Percentiles rank a stretch among this genome's conserved stretches.
Conservation (phyloP, 2,888 invertebrate species). For the Scaeva pyrastri region DNA sequence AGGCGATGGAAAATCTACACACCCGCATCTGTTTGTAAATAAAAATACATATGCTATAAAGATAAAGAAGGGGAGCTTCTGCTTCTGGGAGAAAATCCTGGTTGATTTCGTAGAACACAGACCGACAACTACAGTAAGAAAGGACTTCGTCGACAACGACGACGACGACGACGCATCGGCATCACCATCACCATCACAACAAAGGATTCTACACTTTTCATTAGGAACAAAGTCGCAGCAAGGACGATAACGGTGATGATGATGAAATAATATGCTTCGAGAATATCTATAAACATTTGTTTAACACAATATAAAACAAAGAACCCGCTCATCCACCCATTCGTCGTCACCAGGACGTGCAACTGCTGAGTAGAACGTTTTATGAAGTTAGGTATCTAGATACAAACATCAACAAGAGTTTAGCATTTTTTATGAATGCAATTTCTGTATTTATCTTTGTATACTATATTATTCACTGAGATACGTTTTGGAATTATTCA, state of each 20-base stretch:
- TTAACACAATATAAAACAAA: neutral
- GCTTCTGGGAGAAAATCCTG: neutral
- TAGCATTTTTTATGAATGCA: neutral
- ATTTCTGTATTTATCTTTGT: neutral
- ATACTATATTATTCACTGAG: neutral
- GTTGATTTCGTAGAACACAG: neutral
- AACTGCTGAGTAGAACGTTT: no score
- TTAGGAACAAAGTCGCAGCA: neutral
- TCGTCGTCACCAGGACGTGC: no score
- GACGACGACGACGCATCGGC: neutral
- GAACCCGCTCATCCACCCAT: neutral
- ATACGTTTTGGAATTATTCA: neutral
- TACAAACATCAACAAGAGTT: neutral
- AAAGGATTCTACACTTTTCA: neutral
- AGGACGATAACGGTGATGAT: neutral
- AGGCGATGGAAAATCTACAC: slow-evolving; percentile 6
- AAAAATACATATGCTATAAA: slow-evolving; percentile 29
- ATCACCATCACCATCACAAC: no score
- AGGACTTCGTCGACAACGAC: neutral
- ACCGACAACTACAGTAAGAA: neutral
- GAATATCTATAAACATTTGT: slow-evolving; percentile 2
- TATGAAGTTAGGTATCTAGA: no score
- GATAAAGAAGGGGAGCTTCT: slow-evolving; percentile 54
- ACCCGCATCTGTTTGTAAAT: neutral
- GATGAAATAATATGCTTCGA: neutral